Percentiles rank a stretch among this genome's conserved stretches.
Conservation (phyloP, 2,888 invertebrate genomes). For the Trisateles emortualis region DNA sequence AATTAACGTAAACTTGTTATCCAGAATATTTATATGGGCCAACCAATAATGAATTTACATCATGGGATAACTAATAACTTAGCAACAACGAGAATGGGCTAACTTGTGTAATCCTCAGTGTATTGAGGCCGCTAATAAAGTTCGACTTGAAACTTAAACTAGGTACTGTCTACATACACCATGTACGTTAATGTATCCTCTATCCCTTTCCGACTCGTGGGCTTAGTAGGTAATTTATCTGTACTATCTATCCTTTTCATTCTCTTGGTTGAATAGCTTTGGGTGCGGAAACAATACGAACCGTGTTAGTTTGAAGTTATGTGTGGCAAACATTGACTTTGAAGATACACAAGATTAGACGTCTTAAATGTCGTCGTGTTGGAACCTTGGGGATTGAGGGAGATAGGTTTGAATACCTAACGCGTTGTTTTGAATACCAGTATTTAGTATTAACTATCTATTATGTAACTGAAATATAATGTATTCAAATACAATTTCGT, state of each 20-base stretch:
- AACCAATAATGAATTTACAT: conserved; percentile 56
- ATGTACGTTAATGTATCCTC: conserved; percentile 1
- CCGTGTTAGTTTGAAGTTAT: conserved; percentile 13
- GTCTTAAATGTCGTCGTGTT: conserved; percentile 8
- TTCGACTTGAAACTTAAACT: conserved; percentile 46
- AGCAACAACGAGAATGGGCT: conserved; percentile 64
- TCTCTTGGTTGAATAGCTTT: conserved; percentile 5
- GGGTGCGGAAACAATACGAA: conserved; percentile 12
- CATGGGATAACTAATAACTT: conserved; percentile 58
- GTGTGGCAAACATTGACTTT: conserved; percentile 10
- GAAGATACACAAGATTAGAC: conserved; percentile 13
- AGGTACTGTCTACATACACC: conserved; percentile 2
- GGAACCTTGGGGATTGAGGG: neutral
- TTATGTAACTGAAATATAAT: neutral
- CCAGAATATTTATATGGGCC: conserved; percentile 23
- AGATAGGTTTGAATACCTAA: neutral
- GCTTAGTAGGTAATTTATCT: neutral
- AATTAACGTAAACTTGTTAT: neutral
- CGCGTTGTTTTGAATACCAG: neutral
- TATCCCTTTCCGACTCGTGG: conserved; percentile 5
- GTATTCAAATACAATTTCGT: neutral
- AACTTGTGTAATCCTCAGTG: conserved; percentile 75
- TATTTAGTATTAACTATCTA: neutral
- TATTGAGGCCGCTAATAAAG: conserved; percentile 61
- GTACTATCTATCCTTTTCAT: neutral